These are phyloP conservation scores for Sander lucioperca DNA, from an alignment of 2,113 vertebrate genomes.

Conservation along the genomic window DNA sequence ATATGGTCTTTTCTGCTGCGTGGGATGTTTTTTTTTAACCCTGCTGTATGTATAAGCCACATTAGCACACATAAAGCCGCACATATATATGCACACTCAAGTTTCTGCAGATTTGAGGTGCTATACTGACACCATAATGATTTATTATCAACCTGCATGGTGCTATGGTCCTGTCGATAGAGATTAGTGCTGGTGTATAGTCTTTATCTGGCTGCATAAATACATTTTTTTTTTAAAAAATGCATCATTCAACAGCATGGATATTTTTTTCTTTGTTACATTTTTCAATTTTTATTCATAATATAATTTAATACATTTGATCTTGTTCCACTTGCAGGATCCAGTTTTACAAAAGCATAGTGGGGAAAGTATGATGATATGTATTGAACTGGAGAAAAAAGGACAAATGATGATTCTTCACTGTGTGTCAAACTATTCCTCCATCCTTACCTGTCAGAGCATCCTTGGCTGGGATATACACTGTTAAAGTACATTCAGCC, in stretches of 20 bases:
- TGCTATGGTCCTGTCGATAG: slow-evolving; percentile 6
- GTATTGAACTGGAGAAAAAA: neutral
- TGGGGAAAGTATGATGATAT: neutral
- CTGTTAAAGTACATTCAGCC: neutral
- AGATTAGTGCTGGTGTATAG: slow-evolving; percentile 29
- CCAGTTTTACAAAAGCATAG: slow-evolving; percentile 1
- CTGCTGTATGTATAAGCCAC: slow-evolving; percentile 31
- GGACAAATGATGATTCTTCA: neutral
- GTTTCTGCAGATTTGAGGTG: slow-evolving; percentile 41
- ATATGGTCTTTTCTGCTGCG: slow-evolving; percentile 72
- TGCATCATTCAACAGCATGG: neutral
- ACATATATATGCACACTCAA: slow-evolving; percentile 1
- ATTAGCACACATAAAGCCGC: slow-evolving; percentile 35
- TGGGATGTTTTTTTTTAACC: slow-evolving; percentile 14
- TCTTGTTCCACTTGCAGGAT: neutral
- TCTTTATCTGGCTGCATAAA: slow-evolving; percentile 19
- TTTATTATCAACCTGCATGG: slow-evolving; percentile 47
- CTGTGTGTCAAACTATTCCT: neutral
- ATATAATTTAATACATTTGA: neutral
- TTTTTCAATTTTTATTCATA: neutral
- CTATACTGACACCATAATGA: slow-evolving; percentile 40
- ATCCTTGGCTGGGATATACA: neutral
- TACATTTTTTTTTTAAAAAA: no score
- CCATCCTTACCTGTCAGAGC: neutral
- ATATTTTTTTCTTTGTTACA: neutral